Evolutionary conservation across 2,888 invertebrate genomes (phyloP), one percentile per base, ranked within the genome.

Genomic region (Melieria picta): DNA sequence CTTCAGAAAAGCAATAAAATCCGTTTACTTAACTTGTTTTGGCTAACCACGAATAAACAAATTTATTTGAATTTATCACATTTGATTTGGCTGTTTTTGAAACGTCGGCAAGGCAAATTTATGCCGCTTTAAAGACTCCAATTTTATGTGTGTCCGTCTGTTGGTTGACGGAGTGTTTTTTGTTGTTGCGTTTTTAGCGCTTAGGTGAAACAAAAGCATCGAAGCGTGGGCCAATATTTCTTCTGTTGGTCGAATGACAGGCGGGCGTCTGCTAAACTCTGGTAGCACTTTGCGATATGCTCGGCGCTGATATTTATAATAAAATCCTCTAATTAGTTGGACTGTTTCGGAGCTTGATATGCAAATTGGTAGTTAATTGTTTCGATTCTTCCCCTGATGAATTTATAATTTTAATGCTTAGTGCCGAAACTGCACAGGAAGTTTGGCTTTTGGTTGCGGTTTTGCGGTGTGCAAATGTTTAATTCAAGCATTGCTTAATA

Each of bases 301-400:
- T 46, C 7, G n/a, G 63, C 42, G 50, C n/a, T 50, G 4, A 10
- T 43, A n/a, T 13, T 43, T 52, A 52, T 48, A 50, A 50, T 50
- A 42, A 63, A 63, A 50, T 48, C 11, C 5, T 42, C 63, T 42
- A 50, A 43, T 42, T 42, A 7, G 64, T 16, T 11, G 46, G 16
- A 9, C 50, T 42, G 43, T 43, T 30, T 48, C 9, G 58, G n/a
- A 43, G 11, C 43, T 64, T 16, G 43, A 64, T 64, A 64, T 64
- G 64, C 64, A 52, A 64, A 64, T 64, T 52, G n/a, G 6, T 50
- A 43, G n/a, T 52, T n/a, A 52, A 63, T 50, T 11, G 4, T 30
- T 48, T 48, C 9, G 16, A 42, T 42, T n/a, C 7, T 30, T 30
- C 30, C 30, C 3, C 30, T 30, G 30, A 30, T 30, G 30, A 30